Base-by-base conservation (phyloP, 2,797 vertebrate species). In the Ibycter americanus region DNA sequence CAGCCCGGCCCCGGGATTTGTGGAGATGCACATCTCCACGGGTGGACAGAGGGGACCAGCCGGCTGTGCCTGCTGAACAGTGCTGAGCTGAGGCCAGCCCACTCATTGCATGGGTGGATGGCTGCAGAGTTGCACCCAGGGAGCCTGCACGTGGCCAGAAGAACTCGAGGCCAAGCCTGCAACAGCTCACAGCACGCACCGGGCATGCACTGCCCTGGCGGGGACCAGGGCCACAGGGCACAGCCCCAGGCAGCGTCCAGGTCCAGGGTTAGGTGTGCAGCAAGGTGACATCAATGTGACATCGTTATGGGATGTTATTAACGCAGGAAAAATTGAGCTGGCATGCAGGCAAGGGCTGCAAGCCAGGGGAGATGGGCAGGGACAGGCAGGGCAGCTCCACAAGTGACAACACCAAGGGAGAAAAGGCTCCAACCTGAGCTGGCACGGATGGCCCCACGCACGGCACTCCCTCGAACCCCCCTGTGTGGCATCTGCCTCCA, bases 381-480 rank as follows among this genome's bases (percentile, higher is more conserved):
- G 80, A 88, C 17, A 42, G n/a, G 80, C 95, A 96, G 70, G 82
- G 81, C 87, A 82, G 95, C 83, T 95, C 94, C 70, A 73, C 90
- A 77, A 88, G 96, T 93, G 95, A 97, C 92, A 95, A 96, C 96
- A 95, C n/a, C 36, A 40, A 1, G 61, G 8, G 87, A 94, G 74
- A 49, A 84, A 85, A 80, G 25, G 40, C 19, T 77, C 40, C 44
- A 42, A 18, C 1, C 2, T 4, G 36, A 79, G 62, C 27, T 7
- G 10, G 26, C 32, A 66, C 5, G 2, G 31, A n/a, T 2, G 9
- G 36, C 19, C 34, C 44, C 77, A 15, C 0, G 47, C 32, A 38
- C 1, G 11, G 38, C 2, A 5, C 52, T 67, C 36, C n/a, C 38
- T 21, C n/a, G 1, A 52, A 27, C 3, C 12, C 29, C 26, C 3